phyloP scores from a whole-genome alignment of 23 tunicate genomes.

The Halocynthia roretzi region DNA sequence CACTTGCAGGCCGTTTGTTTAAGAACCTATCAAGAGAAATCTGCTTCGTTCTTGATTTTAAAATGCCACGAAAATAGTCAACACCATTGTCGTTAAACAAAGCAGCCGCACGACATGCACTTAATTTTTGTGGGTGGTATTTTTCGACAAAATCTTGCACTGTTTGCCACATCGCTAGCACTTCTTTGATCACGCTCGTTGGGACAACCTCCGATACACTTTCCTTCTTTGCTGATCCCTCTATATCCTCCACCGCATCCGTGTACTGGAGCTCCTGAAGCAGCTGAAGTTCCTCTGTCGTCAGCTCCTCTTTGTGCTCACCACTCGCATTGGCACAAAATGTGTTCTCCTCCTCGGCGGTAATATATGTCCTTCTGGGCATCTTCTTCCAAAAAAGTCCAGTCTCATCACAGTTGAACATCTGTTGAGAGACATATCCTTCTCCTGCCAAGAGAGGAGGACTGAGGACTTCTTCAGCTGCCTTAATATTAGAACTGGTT shows the following conservation, averaged over 20 bases:
- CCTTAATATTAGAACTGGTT: conserved; percentile 5
- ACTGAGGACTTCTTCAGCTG: not conserved
- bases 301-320: not conserved
- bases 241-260: not conserved
- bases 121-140: conserved; percentile 1
- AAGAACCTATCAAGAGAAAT: not conserved
- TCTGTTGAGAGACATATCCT: conserved; percentile 9
- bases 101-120: conserved; percentile 12
- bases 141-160: not conserved
- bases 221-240: not conserved
- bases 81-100: conserved; percentile 6
- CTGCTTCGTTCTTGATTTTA: conserved; percentile 6
- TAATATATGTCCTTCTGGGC: too few relatives aligned
- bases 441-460: not conserved
- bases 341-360: too few relatives aligned
- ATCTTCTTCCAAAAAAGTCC: not conserved
- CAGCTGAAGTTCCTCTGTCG: conserved; percentile 19
- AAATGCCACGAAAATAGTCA: not conserved
- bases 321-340: too few relatives aligned
- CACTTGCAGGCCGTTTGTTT: not conserved
- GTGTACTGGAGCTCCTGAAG: conserved; percentile 19
- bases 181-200: not conserved
- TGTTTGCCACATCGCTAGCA: conserved; percentile 16
- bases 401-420: not conserved
- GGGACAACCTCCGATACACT: conserved; percentile 8